Conservation (phyloP, 2,113 vertebrate genomes). For the Mus spicilegus region DNA sequence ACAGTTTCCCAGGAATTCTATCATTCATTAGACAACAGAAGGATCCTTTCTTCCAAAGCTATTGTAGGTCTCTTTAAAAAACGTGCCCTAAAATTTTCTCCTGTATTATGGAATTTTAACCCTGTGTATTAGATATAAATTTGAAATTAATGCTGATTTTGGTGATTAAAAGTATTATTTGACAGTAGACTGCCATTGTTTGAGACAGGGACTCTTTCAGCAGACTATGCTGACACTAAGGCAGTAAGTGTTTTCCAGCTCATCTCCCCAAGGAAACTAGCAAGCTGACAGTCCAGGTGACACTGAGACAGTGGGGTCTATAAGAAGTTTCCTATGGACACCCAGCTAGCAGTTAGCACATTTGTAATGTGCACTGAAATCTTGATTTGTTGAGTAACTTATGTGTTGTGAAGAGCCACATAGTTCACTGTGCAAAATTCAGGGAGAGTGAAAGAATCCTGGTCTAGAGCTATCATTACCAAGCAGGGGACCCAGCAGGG, state of each 20-base stretch:
- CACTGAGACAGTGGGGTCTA: not conserved
- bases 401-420: not conserved
- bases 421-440: not conserved
- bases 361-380: not conserved
- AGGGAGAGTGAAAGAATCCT: not conserved
- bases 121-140: not conserved
- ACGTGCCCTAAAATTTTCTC: not conserved
- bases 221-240: not conserved
- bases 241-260: not conserved
- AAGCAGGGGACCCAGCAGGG: not conserved
- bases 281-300: not conserved
- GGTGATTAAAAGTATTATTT: not conserved
- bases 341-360: not conserved
- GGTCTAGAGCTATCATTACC: not conserved
- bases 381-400: not conserved
- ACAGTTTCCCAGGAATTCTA: not conserved
- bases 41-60: not conserved
- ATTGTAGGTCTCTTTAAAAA: conserved; percentile 36
- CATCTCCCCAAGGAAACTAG: not conserved
- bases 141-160: conserved; percentile 22
- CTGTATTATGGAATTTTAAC: not conserved
- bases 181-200: not conserved
- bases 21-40: conserved; percentile 41
- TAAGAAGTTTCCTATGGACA: not conserved
- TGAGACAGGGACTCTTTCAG: not conserved